Evolutionary conservation across 2,113 vertebrate genomes (phyloP).

Genomic region (Brachyhypopomus occidentalis): DNA sequence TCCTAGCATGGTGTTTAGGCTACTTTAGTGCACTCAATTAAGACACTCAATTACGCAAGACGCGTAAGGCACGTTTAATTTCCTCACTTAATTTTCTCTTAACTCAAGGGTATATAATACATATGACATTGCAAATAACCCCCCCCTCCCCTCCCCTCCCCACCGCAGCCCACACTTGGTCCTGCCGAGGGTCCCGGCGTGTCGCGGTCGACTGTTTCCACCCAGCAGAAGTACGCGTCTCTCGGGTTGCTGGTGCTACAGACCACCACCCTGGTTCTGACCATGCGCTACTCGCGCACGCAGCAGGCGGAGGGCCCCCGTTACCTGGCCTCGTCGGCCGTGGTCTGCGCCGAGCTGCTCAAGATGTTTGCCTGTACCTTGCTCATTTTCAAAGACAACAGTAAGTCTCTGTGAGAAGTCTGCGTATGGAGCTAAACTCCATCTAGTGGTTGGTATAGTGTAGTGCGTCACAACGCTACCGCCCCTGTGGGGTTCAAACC

Average conservation of each 20-base stretch:
- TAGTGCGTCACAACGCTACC: too few species aligned
- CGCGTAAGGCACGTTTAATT: too few species aligned
- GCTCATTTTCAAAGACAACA: conserved; percentile 89
- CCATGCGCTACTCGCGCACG: conserved; percentile 96
- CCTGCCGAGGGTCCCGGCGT: neutral
- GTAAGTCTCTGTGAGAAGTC: conserved; percentile 73
- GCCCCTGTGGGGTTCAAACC: too few species aligned
- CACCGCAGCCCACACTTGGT: neutral
- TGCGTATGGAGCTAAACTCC: neutral
- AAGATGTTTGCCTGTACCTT: conserved; percentile 89
- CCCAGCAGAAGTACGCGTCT: conserved; percentile 89
- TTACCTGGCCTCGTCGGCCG: conserved; percentile 97
- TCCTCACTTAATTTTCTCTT: too few species aligned
- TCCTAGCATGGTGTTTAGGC: too few species aligned
- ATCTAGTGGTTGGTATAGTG: too few species aligned
- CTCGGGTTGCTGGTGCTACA: conserved; percentile 95
- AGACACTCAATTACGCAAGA: too few species aligned
- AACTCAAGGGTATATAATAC: too few species aligned
- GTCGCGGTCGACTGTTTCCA: conserved; percentile 67
- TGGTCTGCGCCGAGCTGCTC: conserved; percentile 90
- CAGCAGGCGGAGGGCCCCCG: conserved; percentile 90
- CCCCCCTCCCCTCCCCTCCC: neutral
- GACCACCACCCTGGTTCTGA: conserved; percentile 94
- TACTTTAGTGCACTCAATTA: too few species aligned
- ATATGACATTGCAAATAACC: too few species aligned